These are phyloP conservation scores for Euwallacea similis DNA, from an alignment of 1,140 invertebrate genomes.

Conservation along the genomic window DNA sequence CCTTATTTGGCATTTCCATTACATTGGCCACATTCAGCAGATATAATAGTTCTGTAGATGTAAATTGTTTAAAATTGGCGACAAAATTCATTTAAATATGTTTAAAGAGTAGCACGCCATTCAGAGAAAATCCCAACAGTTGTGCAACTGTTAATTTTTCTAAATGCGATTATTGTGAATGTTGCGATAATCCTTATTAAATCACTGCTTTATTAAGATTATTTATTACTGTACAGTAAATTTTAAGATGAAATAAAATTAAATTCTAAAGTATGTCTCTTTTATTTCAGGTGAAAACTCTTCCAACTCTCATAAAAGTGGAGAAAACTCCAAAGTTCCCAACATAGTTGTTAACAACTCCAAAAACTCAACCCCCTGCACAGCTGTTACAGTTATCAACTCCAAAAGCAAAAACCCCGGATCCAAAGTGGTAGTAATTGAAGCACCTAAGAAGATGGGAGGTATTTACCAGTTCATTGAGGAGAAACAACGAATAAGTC, in stretches of 20 bases:
- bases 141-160: too few relatives aligned
- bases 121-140: too few relatives aligned
- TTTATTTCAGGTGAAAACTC: slow-evolving; percentile 49
- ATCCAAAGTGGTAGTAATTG: slow-evolving; percentile 49
- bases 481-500: slow-evolving; percentile 89
- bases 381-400: slow-evolving; percentile 42
- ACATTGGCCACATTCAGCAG: too few relatives aligned
- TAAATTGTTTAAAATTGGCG: too few relatives aligned
- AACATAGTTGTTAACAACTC: slow-evolving; percentile 29
- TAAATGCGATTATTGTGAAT: too few relatives aligned
- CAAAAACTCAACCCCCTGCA: slow-evolving; percentile 50
- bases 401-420: slow-evolving; percentile 46
- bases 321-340: slow-evolving; percentile 33
- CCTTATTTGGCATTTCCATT: too few relatives aligned
- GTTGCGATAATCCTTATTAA: too few relatives aligned
- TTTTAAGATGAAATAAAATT: not conserved
- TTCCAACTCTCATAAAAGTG: slow-evolving; percentile 45
- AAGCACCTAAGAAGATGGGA: slow-evolving; percentile 56
- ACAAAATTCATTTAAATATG: too few relatives aligned
- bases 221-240: not conserved
- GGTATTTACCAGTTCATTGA: slow-evolving; percentile 89
- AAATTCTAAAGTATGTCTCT: not conserved
- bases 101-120: too few relatives aligned
- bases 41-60: too few relatives aligned
- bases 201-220: not conserved